Conservation (phyloP, 2,113 vertebrate genomes). For the Coturnix japonica region DNA sequence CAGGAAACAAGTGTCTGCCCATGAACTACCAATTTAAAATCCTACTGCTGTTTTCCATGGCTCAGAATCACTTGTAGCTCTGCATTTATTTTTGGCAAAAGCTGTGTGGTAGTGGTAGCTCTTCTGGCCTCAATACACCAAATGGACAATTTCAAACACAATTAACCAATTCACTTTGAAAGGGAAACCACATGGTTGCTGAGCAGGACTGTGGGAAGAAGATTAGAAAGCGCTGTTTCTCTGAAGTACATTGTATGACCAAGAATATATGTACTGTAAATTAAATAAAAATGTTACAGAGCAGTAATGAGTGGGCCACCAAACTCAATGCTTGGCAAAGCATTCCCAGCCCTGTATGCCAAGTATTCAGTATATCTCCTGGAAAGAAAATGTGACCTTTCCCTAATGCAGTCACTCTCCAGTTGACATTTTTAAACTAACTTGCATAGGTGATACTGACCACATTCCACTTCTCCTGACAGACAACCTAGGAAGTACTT, state of each 20-base stretch:
- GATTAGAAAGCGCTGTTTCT: constrained; percentile 29
- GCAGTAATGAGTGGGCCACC: neutral
- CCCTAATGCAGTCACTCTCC: neutral
- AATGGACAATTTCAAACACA: constrained; percentile 1
- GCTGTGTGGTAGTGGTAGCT: neutral
- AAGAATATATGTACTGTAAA: neutral
- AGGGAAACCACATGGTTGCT: neutral
- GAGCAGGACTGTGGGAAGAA: constrained; percentile 16
- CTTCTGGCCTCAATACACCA: neutral
- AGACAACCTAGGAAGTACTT: neutral
- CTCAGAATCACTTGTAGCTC: neutral
- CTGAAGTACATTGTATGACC: neutral
- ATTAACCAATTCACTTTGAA: neutral
- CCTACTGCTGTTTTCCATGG: neutral
- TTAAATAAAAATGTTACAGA: neutral
- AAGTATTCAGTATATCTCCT: neutral
- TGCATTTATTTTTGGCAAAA: neutral
- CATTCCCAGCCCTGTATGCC: neutral
- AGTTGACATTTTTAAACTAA: neutral
- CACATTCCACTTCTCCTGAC: rapidly evolving
- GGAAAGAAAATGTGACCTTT: neutral
- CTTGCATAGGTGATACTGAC: neutral
- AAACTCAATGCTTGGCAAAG: neutral
- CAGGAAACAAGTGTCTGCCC: neutral
- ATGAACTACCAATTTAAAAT: neutral